Percentiles rank a stretch among this genome's conserved stretches.
phyloP scores from a whole-genome alignment of 2,113 vertebrate genomes.

The Arothron firmamentum region DNA sequence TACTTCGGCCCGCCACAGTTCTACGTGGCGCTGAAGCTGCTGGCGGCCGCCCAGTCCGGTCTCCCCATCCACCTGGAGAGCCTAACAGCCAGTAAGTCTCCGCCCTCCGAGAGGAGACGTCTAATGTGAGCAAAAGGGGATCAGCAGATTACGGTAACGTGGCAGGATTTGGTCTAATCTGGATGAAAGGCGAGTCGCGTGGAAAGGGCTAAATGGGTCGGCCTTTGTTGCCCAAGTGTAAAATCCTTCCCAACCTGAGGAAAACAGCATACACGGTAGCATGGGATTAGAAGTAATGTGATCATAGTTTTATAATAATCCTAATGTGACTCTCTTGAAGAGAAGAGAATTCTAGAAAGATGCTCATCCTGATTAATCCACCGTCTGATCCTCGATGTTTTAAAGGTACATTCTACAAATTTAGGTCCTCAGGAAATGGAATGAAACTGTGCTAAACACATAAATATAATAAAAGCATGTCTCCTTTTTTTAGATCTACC shows the following conservation, averaged over 20 bases:
- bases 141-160: conserved; percentile 61
- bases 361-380: conserved; percentile 13
- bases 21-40: conserved; percentile 90
- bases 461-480: not conserved
- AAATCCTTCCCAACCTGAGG: conserved; percentile 25
- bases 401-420: conserved; percentile 2
- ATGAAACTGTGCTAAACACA: not conserved
- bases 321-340: conserved; percentile 3
- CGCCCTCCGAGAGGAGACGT: conserved; percentile 27
- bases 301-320: conserved; percentile 5
- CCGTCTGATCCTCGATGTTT: conserved; percentile 6
- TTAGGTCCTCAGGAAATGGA: not conserved
- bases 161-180: conserved; percentile 65
- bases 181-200: conserved; percentile 56
- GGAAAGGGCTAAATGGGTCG: conserved; percentile 55
- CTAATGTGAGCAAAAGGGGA: conserved; percentile 48
- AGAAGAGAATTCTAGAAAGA: conserved; percentile 8
- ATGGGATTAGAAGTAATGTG: conserved; percentile 15
- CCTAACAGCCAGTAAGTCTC: conserved; percentile 84
- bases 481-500: conserved; percentile 78
- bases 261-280: conserved; percentile 10
- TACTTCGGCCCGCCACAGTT: conserved; percentile 91
- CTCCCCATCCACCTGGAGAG: conserved; percentile 87
- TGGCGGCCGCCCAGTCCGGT: conserved; percentile 86
- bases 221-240: conserved; percentile 40